Evolutionary conservation across 2,888 invertebrate genomes (phyloP).

Genomic region (Mythimna pallens): DNA sequence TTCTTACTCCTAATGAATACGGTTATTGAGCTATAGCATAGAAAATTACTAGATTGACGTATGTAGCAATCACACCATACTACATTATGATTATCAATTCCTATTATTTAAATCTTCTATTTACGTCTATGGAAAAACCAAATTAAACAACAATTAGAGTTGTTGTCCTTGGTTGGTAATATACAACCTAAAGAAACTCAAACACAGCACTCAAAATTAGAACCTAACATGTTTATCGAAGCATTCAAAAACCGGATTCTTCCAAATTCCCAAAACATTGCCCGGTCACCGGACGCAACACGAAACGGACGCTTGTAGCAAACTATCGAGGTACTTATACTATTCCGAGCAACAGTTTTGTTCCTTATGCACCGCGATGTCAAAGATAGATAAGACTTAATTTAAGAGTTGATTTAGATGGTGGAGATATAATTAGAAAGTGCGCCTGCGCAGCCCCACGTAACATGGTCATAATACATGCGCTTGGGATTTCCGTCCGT

Average conservation of each 20-base stretch:
- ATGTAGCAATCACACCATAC: slow-evolving; percentile 34
- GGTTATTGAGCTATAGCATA: slow-evolving; percentile 18
- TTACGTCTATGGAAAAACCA: slow-evolving; percentile 65
- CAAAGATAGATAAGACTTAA: slow-evolving; percentile 35
- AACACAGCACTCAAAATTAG: slow-evolving; percentile 38
- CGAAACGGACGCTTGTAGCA: slow-evolving; percentile 9
- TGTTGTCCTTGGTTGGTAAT: slow-evolving; percentile 55
- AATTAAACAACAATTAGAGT: slow-evolving; percentile 58
- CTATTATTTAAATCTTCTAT: slow-evolving; percentile 59
- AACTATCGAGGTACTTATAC: slow-evolving; percentile 5
- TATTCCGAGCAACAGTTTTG: neutral
- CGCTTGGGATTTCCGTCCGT: slow-evolving; percentile 78
- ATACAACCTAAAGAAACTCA: slow-evolving; percentile 31
- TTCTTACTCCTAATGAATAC: slow-evolving; percentile 7
- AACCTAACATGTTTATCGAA: slow-evolving; percentile 37
- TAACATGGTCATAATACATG: slow-evolving; percentile 69
- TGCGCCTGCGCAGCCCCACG: slow-evolving; percentile 66
- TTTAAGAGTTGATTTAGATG: slow-evolving; percentile 38
- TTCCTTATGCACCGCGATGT: slow-evolving; percentile 21
- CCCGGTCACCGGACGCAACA: slow-evolving; percentile 29
- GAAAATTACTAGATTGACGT: slow-evolving; percentile 43
- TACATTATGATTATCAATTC: slow-evolving; percentile 50
- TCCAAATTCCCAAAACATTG: slow-evolving; percentile 42
- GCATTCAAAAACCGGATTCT: slow-evolving; percentile 45
- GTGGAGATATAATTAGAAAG: slow-evolving; percentile 73